Conservation (phyloP, 92 coral and sea anemone genomes). For the Zoanthus sociatus region DNA sequence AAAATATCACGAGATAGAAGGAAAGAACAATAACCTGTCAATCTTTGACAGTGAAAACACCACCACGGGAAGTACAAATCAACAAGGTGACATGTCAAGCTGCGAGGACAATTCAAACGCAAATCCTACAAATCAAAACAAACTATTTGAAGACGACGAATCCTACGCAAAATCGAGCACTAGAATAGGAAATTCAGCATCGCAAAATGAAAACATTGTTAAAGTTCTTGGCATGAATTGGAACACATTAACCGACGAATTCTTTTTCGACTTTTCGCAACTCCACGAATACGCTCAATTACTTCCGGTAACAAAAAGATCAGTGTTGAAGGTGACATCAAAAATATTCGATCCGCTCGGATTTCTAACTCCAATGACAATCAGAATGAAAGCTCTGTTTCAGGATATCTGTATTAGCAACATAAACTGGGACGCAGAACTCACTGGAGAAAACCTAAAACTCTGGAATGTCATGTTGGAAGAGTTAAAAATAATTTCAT, state of each 20-base stretch:
- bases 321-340: no score
- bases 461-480: constrained; percentile 60
- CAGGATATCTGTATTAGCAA: constrained; percentile 68
- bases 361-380: constrained; percentile 48
- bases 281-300: no score
- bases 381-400: constrained; percentile 65
- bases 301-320: no score
- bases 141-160: neutral
- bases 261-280: no score
- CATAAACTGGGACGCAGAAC: constrained; percentile 73
- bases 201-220: no score
- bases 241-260: no score
- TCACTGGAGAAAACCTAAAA: constrained; percentile 49
- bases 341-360: no score
- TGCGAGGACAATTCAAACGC: constrained; percentile 11
- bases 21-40: constrained; percentile 11
- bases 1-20: constrained; percentile 3
- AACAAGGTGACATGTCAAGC: constrained; percentile 1
- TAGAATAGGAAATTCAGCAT: no score
- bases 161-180: no score
- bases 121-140: constrained; percentile 51
- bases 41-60: neutral
- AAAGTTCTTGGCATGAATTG: no score
- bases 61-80: constrained; percentile 11
- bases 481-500: constrained; percentile 40